A percentile compares a stretch with the other conserved stretches of the same genome.
Evolutionary conservation across 1,140 invertebrate genomes (phyloP).

Genomic region (Saccostrea echinata): DNA sequence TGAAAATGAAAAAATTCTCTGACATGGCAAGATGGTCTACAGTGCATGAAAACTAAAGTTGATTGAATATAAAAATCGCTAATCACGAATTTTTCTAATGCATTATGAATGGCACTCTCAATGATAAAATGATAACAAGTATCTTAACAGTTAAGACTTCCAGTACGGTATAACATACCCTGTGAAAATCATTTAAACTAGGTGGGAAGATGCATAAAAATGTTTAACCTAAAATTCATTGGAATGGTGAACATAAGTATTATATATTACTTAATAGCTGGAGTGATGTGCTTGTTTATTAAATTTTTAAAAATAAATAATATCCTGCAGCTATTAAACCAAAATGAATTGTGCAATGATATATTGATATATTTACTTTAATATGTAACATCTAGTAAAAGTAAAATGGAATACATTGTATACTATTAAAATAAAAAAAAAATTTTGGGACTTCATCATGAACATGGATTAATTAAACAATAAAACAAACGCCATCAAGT

Average conservation of each 20-base stretch:
- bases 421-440: not conserved
- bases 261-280: too few relatives aligned
- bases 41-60: not conserved
- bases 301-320: too few relatives aligned
- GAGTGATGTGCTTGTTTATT: too few relatives aligned
- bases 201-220: not conserved
- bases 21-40: not conserved
- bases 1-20: not conserved
- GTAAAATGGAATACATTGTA: too few relatives aligned
- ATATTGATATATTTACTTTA: too few relatives aligned
- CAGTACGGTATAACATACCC: not conserved
- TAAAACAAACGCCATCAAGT: not conserved
- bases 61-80: not conserved
- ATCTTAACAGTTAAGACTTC: not conserved
- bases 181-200: not conserved
- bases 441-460: conserved; percentile 12
- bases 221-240: not conserved
- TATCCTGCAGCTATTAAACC: too few relatives aligned
- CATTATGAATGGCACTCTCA: not conserved
- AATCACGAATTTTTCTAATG: not conserved
- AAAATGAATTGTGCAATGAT: too few relatives aligned
- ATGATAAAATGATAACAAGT: not conserved
- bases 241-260: too few relatives aligned
- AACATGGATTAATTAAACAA: not conserved
- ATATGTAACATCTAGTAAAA: too few relatives aligned